Percentiles rank a stretch among this genome's conserved stretches.
These are phyloP conservation scores for Drosophila orosa DNA, from an alignment of 1,140 invertebrate species.

Conservation along the genomic window DNA sequence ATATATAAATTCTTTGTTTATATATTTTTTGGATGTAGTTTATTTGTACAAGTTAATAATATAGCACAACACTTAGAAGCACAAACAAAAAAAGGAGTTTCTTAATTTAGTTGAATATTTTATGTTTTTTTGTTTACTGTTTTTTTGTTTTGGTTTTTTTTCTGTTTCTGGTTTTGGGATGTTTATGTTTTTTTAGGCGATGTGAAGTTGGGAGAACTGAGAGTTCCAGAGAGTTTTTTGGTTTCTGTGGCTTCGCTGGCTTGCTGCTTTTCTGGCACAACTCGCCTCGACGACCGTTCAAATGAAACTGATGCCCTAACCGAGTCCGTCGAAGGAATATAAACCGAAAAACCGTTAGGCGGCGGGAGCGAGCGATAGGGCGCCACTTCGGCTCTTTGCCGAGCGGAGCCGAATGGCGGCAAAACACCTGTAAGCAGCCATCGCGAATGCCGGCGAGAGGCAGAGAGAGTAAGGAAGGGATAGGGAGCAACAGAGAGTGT, in stretches of 20 bases:
- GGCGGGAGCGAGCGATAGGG: conserved; percentile 24
- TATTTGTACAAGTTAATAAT: conserved; percentile 31
- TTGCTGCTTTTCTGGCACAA: conserved; percentile 45
- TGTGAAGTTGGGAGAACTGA: conserved; percentile 23
- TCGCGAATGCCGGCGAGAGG: conserved; percentile 52
- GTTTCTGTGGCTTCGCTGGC: conserved; percentile 18
- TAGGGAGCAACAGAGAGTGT: too few relatives aligned
- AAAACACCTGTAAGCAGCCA: conserved; percentile 76
- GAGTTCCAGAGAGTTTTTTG: conserved; percentile 27
- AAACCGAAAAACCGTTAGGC: conserved; percentile 42
- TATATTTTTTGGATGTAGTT: conserved; percentile 13
- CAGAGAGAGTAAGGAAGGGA: too few relatives aligned
- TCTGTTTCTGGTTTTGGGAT: not conserved
- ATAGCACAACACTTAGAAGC: conserved; percentile 44
- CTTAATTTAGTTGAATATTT: conserved; percentile 6
- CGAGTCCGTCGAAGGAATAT: conserved; percentile 61
- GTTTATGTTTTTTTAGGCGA: conserved; percentile 23
- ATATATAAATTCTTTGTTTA: conserved; percentile 3
- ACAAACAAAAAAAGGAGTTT: conserved; percentile 37
- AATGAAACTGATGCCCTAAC: conserved; percentile 72
- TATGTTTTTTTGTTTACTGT: conserved; percentile 3
- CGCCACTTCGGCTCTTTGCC: conserved; percentile 4
- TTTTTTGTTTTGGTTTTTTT: conserved; percentile 7
- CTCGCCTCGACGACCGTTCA: conserved; percentile 61
- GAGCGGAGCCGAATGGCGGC: not conserved